phyloP scores from a whole-genome alignment of 2,888 invertebrate genomes.

The Pollenia labialis region DNA sequence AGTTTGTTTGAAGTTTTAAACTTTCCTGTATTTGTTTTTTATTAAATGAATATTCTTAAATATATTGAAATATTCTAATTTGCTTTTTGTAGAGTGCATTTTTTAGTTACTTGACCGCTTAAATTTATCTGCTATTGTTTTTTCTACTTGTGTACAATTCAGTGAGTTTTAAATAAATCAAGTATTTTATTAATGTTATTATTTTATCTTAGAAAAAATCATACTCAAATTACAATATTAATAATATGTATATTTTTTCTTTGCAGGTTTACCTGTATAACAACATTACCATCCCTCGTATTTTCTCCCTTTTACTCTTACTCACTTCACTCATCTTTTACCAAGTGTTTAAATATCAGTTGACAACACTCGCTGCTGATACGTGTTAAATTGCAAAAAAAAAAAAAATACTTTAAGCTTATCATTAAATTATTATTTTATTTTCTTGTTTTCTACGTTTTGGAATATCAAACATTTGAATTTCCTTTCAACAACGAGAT shows the following conservation, averaged over 20 bases:
- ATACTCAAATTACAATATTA: slow-evolving; percentile 58
- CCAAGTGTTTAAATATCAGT: slow-evolving; percentile 52
- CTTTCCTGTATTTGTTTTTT: too few species aligned
- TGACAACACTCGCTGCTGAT: slow-evolving; percentile 53
- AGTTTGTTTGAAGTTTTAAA: too few species aligned
- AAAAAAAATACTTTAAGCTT: slow-evolving; percentile 9
- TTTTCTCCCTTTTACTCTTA: neutral
- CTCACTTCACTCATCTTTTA: neutral
- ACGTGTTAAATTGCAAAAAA: slow-evolving; percentile 57
- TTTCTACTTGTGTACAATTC: slow-evolving; percentile 51
- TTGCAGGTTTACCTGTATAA: slow-evolving; percentile 60
- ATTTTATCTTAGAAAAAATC: slow-evolving; percentile 12
- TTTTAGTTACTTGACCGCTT: slow-evolving; percentile 1
- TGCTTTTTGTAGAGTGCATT: neutral
- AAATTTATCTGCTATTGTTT: slow-evolving; percentile 4
- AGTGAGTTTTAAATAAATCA: slow-evolving; percentile 59
- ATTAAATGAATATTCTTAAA: too few species aligned
- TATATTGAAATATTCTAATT: too few species aligned
- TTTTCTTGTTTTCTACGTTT: slow-evolving; percentile 37
- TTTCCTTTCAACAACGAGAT: slow-evolving; percentile 24
- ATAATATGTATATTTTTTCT: slow-evolving; percentile 22
- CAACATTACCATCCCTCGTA: neutral
- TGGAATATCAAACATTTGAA: slow-evolving; percentile 8
- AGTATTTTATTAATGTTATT: slow-evolving; percentile 17
- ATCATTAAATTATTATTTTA: slow-evolving; percentile 13